These are phyloP conservation scores for Darevskia mixta DNA, from an alignment of 2,797 vertebrate genomes.

Conservation along the genomic window DNA sequence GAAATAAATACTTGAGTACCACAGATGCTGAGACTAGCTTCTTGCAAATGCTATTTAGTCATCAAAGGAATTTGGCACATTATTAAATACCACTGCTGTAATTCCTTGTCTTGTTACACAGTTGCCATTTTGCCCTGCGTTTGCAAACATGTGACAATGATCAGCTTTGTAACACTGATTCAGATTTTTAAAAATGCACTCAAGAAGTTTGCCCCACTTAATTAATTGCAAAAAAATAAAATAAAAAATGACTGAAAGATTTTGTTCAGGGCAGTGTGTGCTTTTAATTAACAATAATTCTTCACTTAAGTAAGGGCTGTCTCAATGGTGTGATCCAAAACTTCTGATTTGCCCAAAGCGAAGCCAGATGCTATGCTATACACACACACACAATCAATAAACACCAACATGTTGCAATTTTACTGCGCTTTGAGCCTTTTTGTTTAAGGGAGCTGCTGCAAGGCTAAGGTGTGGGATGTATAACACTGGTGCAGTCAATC, in stretches of 20 bases:
- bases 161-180: background rate
- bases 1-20: slow-evolving; percentile 25
- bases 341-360: background rate
- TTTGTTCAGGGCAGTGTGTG: background rate
- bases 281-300: background rate
- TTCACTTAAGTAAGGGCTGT: background rate
- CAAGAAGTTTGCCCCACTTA: background rate
- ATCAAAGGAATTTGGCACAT: slow-evolving; percentile 19
- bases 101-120: slow-evolving; percentile 14
- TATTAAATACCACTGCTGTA: slow-evolving; percentile 13
- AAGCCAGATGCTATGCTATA: background rate
- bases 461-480: no score
- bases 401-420: background rate
- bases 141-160: slow-evolving; percentile 1
- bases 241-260: background rate
- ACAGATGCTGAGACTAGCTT: slow-evolving; percentile 27
- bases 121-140: background rate
- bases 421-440: background rate
- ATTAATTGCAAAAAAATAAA: background rate
- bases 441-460: background rate
- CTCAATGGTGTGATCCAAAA: background rate
- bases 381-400: background rate
- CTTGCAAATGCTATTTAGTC: slow-evolving; percentile 23
- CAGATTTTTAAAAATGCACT: background rate
- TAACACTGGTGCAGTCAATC: no score